Evolutionary conservation across 2,113 vertebrate species (phyloP).

Genomic region (Solea solea): DNA sequence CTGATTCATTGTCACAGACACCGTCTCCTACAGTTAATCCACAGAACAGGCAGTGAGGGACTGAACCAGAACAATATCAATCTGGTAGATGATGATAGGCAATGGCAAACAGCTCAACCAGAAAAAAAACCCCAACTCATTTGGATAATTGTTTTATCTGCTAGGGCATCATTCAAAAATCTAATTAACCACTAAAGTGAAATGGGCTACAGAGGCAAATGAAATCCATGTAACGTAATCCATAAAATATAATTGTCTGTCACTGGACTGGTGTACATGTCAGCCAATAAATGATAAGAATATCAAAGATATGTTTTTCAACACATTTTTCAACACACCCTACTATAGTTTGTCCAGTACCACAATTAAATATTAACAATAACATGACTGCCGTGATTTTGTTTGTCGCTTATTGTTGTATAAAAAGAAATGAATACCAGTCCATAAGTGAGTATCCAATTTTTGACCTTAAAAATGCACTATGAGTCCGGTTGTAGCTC

Average conservation of each 20-base stretch:
- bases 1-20: constrained; percentile 27
- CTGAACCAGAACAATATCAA: constrained; percentile 1
- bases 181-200: not conserved
- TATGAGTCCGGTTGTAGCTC: not conserved
- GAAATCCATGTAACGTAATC: not conserved
- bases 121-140: constrained; percentile 8
- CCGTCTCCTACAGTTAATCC: constrained; percentile 57
- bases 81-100: not conserved
- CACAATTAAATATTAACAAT: too few relatives aligned
- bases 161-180: not conserved
- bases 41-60: constrained; percentile 21
- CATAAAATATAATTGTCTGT: not conserved
- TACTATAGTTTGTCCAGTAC: too few relatives aligned
- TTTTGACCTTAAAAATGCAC: too few relatives aligned
- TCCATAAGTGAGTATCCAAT: too few relatives aligned
- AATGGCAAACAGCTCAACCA: not conserved
- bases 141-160: not conserved
- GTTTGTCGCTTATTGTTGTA: too few relatives aligned
- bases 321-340: too few relatives aligned
- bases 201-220: not conserved
- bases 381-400: too few relatives aligned
- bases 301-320: not conserved
- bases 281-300: not conserved
- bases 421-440: too few relatives aligned
- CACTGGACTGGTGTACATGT: too few relatives aligned